phyloP scores from a whole-genome alignment of 2,888 invertebrate genomes.

The Nomada ruficornis region DNA sequence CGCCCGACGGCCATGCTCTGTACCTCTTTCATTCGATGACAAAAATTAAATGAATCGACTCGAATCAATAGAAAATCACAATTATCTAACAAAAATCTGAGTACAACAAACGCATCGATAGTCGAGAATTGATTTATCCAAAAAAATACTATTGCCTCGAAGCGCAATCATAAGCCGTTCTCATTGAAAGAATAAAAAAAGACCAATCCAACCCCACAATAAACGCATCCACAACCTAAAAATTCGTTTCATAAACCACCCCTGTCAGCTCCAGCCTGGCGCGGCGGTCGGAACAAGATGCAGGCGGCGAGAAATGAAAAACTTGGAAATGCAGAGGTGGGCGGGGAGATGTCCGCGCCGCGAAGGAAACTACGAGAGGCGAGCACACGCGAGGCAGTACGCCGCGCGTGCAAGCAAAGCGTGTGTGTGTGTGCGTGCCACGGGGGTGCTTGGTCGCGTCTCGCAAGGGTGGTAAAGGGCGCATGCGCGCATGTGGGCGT shows the following conservation, averaged over 20 bases:
- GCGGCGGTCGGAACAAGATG: constrained; percentile 69
- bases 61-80: too few species aligned
- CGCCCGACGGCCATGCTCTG: too few species aligned
- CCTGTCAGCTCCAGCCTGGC: not conserved
- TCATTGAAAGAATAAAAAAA: not conserved
- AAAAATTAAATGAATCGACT: too few species aligned
- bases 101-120: too few species aligned
- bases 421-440: constrained; percentile 38
- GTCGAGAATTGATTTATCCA: too few species aligned
- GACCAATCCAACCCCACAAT: not conserved
- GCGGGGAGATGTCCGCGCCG: constrained; percentile 59
- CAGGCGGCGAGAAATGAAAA: constrained; percentile 73
- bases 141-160: not conserved
- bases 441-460: constrained; percentile 58
- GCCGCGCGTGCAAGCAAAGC: constrained; percentile 32
- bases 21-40: too few species aligned
- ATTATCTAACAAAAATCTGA: too few species aligned
- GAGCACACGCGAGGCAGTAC: constrained; percentile 63
- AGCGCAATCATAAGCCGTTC: not conserved
- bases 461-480: constrained; percentile 69
- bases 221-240: not conserved
- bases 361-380: constrained; percentile 59
- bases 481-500: constrained; percentile 81
- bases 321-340: constrained; percentile 67
- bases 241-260: not conserved